Conservation (phyloP, 2,888 invertebrate species). For the Rhorus exstirpatorius region DNA sequence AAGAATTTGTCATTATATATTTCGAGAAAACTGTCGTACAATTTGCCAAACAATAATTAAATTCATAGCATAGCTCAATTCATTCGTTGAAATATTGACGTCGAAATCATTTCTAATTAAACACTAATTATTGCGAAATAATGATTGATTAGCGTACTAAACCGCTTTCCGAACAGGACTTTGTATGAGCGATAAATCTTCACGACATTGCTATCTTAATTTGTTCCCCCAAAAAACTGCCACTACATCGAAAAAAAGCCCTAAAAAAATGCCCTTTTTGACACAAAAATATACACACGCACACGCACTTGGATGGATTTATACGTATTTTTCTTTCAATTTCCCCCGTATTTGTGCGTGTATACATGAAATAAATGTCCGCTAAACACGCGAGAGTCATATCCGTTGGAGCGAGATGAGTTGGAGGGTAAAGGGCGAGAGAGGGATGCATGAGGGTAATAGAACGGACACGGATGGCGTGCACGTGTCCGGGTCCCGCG, state of each 20-base stretch:
- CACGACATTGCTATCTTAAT: neutral
- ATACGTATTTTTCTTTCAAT: slow-evolving; percentile 19
- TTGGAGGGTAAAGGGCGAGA: slow-evolving; percentile 22
- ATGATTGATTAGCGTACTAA: too few species aligned
- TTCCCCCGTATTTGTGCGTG: neutral
- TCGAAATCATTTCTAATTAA: too few species aligned
- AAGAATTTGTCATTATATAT: too few species aligned
- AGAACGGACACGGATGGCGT: slow-evolving; percentile 65
- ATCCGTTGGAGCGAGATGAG: slow-evolving; percentile 32
- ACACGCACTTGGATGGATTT: slow-evolving; percentile 1
- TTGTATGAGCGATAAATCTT: too few species aligned
- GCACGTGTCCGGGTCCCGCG: slow-evolving; percentile 64
- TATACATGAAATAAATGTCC: slow-evolving; percentile 50
- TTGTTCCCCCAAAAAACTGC: neutral
- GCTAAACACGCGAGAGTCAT: slow-evolving; percentile 39
- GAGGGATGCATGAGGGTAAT: slow-evolving; percentile 37
- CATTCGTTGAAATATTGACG: too few species aligned
- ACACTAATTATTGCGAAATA: too few species aligned
- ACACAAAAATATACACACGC: neutral
- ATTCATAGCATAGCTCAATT: too few species aligned
- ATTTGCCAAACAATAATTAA: too few species aligned
- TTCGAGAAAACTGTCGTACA: too few species aligned
- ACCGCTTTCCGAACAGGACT: too few species aligned
- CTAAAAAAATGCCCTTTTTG: slow-evolving; percentile 7
- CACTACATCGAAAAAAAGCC: neutral